Percentiles rank a stretch among this genome's conserved stretches.
phyloP scores from a whole-genome alignment of 2,888 invertebrate genomes.

The Andricus curvator region DNA sequence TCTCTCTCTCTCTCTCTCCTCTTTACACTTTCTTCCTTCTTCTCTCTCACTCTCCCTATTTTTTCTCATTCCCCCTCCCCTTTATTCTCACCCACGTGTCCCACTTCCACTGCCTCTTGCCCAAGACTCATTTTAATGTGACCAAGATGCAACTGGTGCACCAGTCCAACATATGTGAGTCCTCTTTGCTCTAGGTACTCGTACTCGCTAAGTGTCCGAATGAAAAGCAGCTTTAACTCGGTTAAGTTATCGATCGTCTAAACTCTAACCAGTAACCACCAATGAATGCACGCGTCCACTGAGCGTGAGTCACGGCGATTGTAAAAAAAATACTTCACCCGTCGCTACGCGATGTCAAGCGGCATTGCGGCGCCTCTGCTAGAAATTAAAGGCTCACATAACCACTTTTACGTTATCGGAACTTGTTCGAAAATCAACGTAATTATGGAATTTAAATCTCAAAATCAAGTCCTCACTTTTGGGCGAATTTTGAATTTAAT shows the following conservation, averaged over 20 bases:
- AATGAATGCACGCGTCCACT: slow-evolving; percentile 59
- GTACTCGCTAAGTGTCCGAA: slow-evolving; percentile 17
- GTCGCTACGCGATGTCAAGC: slow-evolving; percentile 53
- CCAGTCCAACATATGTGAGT: neutral
- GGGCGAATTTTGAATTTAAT: neutral
- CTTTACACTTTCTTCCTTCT: neutral
- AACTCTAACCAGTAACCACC: slow-evolving; percentile 47
- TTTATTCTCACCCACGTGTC: slow-evolving; percentile 22
- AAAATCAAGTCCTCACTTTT: neutral
- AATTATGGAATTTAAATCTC: neutral
- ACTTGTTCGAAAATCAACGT: neutral
- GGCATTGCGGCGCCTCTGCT: slow-evolving; percentile 52
- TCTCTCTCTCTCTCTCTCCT: neutral
- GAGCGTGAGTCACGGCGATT: slow-evolving; percentile 57
- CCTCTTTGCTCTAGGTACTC: neutral
- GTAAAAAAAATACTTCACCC: slow-evolving; percentile 40
- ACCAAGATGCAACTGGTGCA: slow-evolving; percentile 37
- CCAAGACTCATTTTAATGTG: neutral
- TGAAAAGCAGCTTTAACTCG: slow-evolving; percentile 43
- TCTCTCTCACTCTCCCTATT: neutral
- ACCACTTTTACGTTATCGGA: slow-evolving; percentile 6
- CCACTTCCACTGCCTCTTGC: slow-evolving; percentile 5
- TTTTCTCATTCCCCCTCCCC: neutral
- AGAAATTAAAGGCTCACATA: slow-evolving; percentile 47
- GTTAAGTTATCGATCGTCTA: slow-evolving; percentile 58